These are phyloP conservation scores for Galerucella calmariensis DNA, from an alignment of 2,888 invertebrate genomes.

Conservation along the genomic window DNA sequence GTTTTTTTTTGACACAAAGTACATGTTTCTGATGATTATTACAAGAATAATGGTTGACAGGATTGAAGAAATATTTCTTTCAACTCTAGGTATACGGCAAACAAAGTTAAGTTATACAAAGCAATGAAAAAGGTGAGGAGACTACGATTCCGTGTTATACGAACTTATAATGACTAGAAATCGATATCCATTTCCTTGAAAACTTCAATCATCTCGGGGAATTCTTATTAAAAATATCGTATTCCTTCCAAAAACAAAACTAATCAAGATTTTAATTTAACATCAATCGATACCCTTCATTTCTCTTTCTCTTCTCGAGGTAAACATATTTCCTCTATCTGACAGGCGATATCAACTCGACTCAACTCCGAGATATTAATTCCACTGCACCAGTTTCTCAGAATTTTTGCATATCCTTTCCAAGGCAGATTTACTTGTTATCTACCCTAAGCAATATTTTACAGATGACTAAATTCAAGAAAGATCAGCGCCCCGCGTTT, in stretches of 20 bases:
- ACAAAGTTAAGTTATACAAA: neutral
- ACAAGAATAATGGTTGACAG: too few relatives aligned
- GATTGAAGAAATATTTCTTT: too few relatives aligned
- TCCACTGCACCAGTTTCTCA: slow-evolving; percentile 29
- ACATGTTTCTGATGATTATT: too few relatives aligned
- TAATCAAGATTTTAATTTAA: slow-evolving; percentile 32
- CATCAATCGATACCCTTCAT: slow-evolving; percentile 17
- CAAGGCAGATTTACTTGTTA: slow-evolving; percentile 37
- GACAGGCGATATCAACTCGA: slow-evolving; percentile 6
- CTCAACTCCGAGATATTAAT: slow-evolving; percentile 29
- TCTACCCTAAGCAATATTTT: slow-evolving; percentile 56
- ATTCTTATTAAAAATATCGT: slow-evolving; percentile 13
- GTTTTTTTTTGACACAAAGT: too few relatives aligned
- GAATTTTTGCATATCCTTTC: slow-evolving; percentile 31
- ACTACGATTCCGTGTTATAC: neutral
- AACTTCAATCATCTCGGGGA: neutral
- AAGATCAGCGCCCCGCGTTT: slow-evolving; percentile 47
- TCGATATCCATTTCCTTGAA: slow-evolving; percentile 2
- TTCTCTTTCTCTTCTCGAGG: slow-evolving; percentile 12
- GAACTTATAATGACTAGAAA: slow-evolving; percentile 13
- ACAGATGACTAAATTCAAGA: slow-evolving; percentile 56
- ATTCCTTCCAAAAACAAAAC: slow-evolving; percentile 26
- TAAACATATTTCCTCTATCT: slow-evolving; percentile 17
- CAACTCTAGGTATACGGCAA: neutral
- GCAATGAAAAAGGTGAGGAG: neutral